phyloP scores from a whole-genome alignment of 2,797 vertebrate species.

The Heteromormyrus szaboi region DNA sequence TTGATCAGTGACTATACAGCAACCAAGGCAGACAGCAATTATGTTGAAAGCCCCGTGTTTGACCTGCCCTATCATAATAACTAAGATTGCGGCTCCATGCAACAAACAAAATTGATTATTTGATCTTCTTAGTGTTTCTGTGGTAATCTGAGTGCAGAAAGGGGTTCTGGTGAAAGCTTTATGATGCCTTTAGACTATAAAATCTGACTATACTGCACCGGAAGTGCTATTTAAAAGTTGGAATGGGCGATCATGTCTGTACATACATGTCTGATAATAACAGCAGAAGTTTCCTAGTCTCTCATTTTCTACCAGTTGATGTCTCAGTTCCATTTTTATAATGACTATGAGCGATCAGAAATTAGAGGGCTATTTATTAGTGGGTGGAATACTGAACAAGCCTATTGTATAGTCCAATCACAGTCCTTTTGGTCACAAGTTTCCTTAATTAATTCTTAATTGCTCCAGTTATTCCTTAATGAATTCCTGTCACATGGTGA shows the following conservation, averaged over 20 bases:
- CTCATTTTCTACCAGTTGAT: background rate
- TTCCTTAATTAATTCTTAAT: background rate
- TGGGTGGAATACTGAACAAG: background rate
- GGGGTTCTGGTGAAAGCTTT: background rate
- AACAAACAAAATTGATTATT: background rate
- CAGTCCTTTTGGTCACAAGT: background rate
- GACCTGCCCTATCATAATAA: background rate
- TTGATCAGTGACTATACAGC: background rate
- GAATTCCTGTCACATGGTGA: background rate
- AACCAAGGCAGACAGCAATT: background rate
- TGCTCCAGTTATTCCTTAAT: background rate
- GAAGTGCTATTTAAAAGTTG: background rate
- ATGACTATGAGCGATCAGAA: background rate
- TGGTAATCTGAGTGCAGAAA: background rate
- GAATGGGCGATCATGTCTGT: background rate
- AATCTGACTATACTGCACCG: background rate
- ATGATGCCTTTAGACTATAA: background rate
- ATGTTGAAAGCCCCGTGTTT: background rate
- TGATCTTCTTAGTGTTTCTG: background rate
- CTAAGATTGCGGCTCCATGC: background rate
- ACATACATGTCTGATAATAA: background rate
- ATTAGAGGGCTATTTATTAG: background rate
- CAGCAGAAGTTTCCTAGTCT: background rate
- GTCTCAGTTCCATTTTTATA: background rate
- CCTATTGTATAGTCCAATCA: background rate